Base-by-base conservation (phyloP, 2,888 invertebrate genomes). In the Vannuccia rotundouncinata region DNA sequence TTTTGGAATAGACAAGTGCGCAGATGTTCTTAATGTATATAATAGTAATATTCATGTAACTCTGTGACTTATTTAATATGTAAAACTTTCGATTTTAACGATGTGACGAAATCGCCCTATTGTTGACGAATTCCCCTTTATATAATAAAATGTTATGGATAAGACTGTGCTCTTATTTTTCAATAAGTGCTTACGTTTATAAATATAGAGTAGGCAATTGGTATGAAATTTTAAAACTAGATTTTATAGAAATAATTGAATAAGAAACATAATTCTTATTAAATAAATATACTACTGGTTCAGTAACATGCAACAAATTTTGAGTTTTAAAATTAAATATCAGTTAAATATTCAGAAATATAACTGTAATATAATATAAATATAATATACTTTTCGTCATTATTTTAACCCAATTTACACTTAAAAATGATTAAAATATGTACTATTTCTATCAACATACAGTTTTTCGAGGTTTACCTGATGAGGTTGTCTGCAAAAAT, bases 1-100 rank as follows among this genome's bases (percentile, higher is more conserved):
- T 66, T 66, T 66, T 66, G 66, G 66, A 22, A 5, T 66, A 5
- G 25, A 5, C 25, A n/a, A 22, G 5, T 66, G 66, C 25, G 66
- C 66, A 66, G 25, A 66, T 66, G 66, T 66, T 66, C 66, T 5
- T 66, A 66, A 66, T 66, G 66, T 66, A 66, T 22, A n/a, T 66
- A n/a, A n/a, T n/a, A 66, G 10, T 66, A 5, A 22, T 66, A 66
- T 66, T 66, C 25, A n/a, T 66, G 25, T 66, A 2, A 5, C 25
- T 45, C 17, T 45, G 45, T 45, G 17, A 45, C 45, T 45, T 17
- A 45, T 45, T 45, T 45, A 45, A 45, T 45, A 45, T 17, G 45
- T 45, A 45, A 45, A 45, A 45, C 45, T 45, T 45, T 45, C 45
- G 45, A 45, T 45, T 45, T 45, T 45, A 45, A 45, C 17, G 45